Evolutionary conservation across 2,113 vertebrate species (phyloP).

Genomic region (Sylvietta virens): DNA sequence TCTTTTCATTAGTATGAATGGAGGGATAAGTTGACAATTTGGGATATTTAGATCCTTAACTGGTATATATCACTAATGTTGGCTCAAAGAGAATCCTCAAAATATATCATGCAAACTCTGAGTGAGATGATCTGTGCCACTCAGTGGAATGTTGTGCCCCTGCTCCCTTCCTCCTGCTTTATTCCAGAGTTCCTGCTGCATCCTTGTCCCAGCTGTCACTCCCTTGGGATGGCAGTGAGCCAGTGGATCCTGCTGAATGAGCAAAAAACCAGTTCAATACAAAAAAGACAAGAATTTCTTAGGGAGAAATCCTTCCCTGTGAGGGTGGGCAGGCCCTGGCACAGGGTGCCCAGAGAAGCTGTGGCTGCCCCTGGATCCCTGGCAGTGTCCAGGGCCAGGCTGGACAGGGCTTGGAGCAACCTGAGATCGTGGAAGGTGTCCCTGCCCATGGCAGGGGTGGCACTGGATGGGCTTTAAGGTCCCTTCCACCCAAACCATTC

Average conservation of each 20-base stretch:
- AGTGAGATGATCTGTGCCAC: background rate
- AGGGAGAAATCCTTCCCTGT: background rate
- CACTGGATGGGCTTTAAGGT: background rate
- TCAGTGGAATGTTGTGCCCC: background rate
- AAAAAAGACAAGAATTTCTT: no score
- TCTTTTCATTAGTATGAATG: background rate
- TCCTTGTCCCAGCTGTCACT: background rate
- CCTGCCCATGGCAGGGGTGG: background rate
- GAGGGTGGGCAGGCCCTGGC: fast-evolving
- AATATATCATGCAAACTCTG: background rate
- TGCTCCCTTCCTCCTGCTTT: background rate
- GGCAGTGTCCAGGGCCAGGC: background rate
- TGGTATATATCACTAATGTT: background rate
- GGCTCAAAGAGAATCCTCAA: background rate
- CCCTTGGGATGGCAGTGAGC: background rate
- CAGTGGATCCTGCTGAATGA: background rate
- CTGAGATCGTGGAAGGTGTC: background rate
- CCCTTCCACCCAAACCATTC: background rate
- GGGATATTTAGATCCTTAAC: background rate
- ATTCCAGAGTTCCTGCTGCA: background rate
- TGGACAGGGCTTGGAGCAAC: fast-evolving
- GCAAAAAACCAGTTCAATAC: background rate
- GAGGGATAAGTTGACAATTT: background rate
- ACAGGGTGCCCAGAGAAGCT: background rate
- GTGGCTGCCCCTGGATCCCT: background rate